Evolutionary conservation across 1,140 invertebrate genomes (phyloP), one percentile per base, ranked within the genome.

Genomic region (Cotesia chilonis): DNA sequence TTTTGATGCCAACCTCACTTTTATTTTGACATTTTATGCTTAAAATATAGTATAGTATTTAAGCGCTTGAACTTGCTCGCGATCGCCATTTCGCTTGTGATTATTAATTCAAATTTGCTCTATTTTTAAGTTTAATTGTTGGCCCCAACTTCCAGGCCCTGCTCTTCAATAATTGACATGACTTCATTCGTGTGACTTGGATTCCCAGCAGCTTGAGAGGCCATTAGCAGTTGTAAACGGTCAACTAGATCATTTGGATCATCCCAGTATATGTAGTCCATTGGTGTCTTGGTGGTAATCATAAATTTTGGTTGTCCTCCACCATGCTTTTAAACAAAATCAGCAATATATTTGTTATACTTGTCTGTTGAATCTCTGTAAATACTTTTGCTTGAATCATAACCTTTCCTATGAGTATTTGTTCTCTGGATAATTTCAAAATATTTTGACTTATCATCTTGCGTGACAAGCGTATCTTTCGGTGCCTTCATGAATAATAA

Each of bases 261-360:
- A 55, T 68, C 65, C 20, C 47, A 68, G 12, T 68, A 68, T 4
- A 68, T 12, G 55, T 68, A 68, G 54, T 68, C 52, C 17, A 68
- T 36, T 1, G n/a, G 36, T 65, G 3, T 51, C 1, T 68, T 68
- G 12, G 1, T 12, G 14, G 17, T 12, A 12, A 55, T 36, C 41
- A 51, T 68, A 9, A 20, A 68, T 12, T 35, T 5, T 7, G 52
- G 65, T 51, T 36, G 12, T 28, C 17, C 65, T n/a, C 1, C 12
- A n/a, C 65, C 65, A 3, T 66, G 4, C n/a, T 7, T 37, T 14
- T 3, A 1, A 14, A 51, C 6, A 35, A 36, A 35, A 17, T 61
- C n/a, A 61, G 59, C 35, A 35, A 36, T 61, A 35, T 36, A 61
- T 28, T 61, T 61, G 1, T 61, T 4, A 35, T 9, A 61, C 35